Percentiles rank a stretch among this genome's conserved stretches.
These are phyloP conservation scores for Mylabris phalerata DNA, from an alignment of 1,140 invertebrate species.

Conservation along the genomic window DNA sequence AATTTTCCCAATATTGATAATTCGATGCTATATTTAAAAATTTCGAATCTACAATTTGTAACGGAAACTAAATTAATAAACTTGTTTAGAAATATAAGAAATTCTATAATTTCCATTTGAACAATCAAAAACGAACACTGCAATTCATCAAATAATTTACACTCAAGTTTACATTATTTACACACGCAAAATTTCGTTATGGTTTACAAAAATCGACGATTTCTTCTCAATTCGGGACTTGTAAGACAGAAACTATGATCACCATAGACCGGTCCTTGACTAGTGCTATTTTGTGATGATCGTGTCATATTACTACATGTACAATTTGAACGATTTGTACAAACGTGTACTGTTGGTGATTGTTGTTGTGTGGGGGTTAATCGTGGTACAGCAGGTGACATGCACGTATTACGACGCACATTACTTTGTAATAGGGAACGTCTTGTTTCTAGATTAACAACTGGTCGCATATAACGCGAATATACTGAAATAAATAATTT, in stretches of 20 bases:
- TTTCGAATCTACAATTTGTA: too few relatives aligned
- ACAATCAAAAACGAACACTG: too few relatives aligned
- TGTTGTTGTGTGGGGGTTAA: background rate
- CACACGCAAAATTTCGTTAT: background rate
- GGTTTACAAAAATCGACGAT: slow-evolving; percentile 27
- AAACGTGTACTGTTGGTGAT: too few relatives aligned
- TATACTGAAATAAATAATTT: slow-evolving; percentile 31
- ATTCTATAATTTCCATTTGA: too few relatives aligned
- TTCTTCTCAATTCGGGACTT: slow-evolving; percentile 29
- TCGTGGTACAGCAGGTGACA: background rate
- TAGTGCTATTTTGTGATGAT: background rate
- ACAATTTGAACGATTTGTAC: too few relatives aligned
- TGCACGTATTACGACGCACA: background rate
- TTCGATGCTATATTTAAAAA: too few relatives aligned
- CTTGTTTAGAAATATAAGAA: too few relatives aligned
- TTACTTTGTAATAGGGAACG: slow-evolving; percentile 8
- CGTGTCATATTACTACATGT: background rate
- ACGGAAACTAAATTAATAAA: too few relatives aligned
- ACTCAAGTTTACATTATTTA: background rate
- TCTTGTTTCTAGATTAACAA: slow-evolving; percentile 29
- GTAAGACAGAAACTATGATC: slow-evolving; percentile 31
- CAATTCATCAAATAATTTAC: background rate
- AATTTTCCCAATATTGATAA: too few relatives aligned
- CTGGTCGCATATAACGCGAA: slow-evolving; percentile 34
- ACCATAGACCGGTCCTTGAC: slow-evolving; percentile 32